phyloP scores from a whole-genome alignment of 2,797 vertebrate genomes.

The Esox masquinongy region DNA sequence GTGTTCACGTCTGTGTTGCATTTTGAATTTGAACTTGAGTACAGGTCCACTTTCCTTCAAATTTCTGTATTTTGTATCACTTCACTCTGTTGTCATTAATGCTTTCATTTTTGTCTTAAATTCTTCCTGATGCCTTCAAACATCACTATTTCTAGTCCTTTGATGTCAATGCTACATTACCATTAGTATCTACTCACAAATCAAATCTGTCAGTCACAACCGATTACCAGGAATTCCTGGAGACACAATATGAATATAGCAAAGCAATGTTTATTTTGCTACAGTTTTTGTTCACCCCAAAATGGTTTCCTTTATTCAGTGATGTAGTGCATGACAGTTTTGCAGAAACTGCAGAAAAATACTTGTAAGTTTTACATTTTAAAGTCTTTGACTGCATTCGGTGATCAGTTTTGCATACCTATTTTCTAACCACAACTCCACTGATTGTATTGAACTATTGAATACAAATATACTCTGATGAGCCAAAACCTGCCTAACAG shows the following conservation, averaged over 20 bases:
- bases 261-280: neutral
- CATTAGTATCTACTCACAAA: neutral
- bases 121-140: neutral
- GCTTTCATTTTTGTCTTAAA: too few species aligned
- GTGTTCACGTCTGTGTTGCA: neutral
- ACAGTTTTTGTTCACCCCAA: neutral
- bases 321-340: too few species aligned
- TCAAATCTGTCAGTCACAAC: neutral
- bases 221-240: neutral
- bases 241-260: neutral
- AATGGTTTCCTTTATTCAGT: too few species aligned
- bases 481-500: too few species aligned
- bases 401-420: too few species aligned
- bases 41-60: neutral
- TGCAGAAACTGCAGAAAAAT: too few species aligned
- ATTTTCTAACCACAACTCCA: too few species aligned
- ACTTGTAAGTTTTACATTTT: too few species aligned
- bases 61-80: neutral
- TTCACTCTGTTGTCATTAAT: too few species aligned
- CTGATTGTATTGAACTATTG: neutral
- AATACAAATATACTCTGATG: neutral
- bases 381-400: too few species aligned
- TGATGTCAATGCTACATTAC: neutral
- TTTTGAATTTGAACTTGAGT: neutral
- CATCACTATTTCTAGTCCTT: neutral